Evolutionary conservation across 2,888 invertebrate genomes (phyloP).

Genomic region (Limnephilus marmoratus): DNA sequence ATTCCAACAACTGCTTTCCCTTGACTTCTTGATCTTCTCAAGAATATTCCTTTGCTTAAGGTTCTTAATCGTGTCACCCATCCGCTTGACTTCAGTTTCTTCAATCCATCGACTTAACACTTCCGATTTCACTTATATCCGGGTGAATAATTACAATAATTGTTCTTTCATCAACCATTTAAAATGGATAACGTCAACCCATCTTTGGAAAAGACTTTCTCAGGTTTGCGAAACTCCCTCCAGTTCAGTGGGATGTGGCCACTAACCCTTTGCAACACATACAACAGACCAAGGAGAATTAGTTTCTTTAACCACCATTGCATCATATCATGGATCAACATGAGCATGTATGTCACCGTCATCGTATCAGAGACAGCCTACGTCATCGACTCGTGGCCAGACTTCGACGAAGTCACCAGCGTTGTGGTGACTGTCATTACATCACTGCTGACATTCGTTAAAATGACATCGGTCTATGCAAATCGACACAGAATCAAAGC

Average conservation of each 20-base stretch:
- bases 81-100: too few species aligned
- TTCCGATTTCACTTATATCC: too few species aligned
- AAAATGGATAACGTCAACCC: neutral
- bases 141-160: neutral
- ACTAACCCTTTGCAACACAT: neutral
- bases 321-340: slow-evolving; percentile 32
- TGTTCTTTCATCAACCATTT: neutral
- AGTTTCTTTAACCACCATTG: neutral
- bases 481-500: neutral
- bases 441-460: slow-evolving; percentile 35
- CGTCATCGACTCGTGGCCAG: slow-evolving; percentile 44
- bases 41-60: neutral
- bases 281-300: neutral
- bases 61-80: too few species aligned
- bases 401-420: slow-evolving; percentile 46
- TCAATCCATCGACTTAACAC: neutral
- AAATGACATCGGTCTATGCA: slow-evolving; percentile 38
- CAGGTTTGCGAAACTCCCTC: slow-evolving; percentile 2
- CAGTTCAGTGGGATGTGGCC: slow-evolving; percentile 49
- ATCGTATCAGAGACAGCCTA: slow-evolving; percentile 32
- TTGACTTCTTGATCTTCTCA: neutral
- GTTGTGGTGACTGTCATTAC: slow-evolving; percentile 38
- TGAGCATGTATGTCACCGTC: slow-evolving; percentile 35
- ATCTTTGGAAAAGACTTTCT: slow-evolving; percentile 29
- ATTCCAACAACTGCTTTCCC: neutral